Evolutionary conservation across 2,113 vertebrate genomes (phyloP), one percentile per base, ranked within the genome.

Genomic region (Scomber japonicus): DNA sequence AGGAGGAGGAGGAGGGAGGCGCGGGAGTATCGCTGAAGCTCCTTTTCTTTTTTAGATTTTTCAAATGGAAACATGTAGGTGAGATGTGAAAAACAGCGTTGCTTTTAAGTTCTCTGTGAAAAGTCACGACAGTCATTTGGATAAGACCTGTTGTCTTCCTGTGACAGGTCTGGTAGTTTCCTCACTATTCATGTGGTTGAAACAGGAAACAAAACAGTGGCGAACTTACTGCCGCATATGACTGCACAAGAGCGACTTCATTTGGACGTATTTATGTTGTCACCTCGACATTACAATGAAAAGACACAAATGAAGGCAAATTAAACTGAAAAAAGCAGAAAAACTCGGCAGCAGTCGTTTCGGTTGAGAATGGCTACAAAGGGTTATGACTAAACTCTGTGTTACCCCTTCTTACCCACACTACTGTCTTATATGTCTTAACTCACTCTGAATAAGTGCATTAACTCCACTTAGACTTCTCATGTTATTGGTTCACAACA

Each of bases 151-250:
- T 57, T 63, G 72, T 74, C 85, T 92, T 92, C 73, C 84, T 89
- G 85, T 75, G 85, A 83, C 78, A 49, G 70, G 24, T 19, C 71
- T 62, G 75, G 60, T 87, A 76, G 62, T 90, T 93, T 86, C 86
- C 87, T 88, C 59, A 35, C 64, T 15, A 80, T 85, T 93, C 71
- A 91, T 92, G 92, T 91, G 92, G 92, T 83, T 75, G 70, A 88
- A 88, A 87, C 89, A 93, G 88, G 88, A 93, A 92, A 16, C 81
- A 63, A 53, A 75, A 66, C 78, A 46, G 82, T 66, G 72, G 67
- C 48, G 12, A 68, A 71, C 15, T 40, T 70, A 24, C 54, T 46
- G 64, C 45, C 35, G 4, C 68, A 24, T 35, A 48, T 67, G 31
- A 2, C 12, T 75, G 83, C 80, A 73, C 46, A 55, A 76, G 40